These are phyloP conservation scores for Cryptotis parvus DNA, from an alignment of 2,113 vertebrate genomes.

Conservation along the genomic window DNA sequence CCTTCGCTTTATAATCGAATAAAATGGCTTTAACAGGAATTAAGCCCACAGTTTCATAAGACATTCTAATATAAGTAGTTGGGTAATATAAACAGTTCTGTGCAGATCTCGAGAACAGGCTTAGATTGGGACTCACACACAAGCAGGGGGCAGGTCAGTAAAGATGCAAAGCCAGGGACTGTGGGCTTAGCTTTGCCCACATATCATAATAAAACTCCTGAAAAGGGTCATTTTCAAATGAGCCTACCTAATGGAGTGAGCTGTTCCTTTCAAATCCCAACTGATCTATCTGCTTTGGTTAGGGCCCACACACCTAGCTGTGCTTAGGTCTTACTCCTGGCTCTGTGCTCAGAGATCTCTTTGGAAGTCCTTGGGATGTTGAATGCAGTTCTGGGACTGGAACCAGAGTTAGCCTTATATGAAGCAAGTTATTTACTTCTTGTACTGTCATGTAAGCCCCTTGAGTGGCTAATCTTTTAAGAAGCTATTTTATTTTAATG, in stretches of 20 bases:
- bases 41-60: background rate
- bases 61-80: too few relatives aligned
- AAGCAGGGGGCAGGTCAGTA: background rate
- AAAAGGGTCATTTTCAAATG: background rate
- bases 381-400: too few relatives aligned
- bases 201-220: background rate
- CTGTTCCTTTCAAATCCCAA: too few relatives aligned
- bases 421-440: too few relatives aligned
- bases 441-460: too few relatives aligned
- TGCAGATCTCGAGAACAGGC: background rate
- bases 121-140: background rate
- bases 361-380: too few relatives aligned
- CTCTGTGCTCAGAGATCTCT: too few relatives aligned
- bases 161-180: background rate
- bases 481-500: background rate
- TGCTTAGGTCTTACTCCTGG: too few relatives aligned
- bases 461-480: background rate
- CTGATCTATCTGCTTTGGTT: too few relatives aligned
- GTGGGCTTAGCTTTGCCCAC: background rate
- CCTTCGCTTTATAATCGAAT: background rate
- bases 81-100: background rate
- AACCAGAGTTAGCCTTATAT: too few relatives aligned
- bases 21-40: background rate
- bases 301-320: too few relatives aligned
- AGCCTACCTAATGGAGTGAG: background rate